Base-by-base conservation (phyloP, 1,140 invertebrate species). In the Cydia splendana region DNA sequence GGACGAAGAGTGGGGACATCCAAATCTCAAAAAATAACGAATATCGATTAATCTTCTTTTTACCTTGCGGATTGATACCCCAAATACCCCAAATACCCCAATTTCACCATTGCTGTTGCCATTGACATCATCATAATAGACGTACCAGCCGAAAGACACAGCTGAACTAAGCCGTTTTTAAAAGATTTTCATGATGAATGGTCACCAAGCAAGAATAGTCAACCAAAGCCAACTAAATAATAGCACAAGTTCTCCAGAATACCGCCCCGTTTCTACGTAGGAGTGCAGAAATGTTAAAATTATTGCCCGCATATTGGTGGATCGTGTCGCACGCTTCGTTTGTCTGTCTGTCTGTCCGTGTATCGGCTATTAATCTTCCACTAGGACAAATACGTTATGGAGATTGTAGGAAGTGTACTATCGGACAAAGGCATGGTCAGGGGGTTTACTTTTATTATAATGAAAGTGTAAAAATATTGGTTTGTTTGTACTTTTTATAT, bases 201-300 rank as follows among this genome's bases (percentile, higher is more conserved):
- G 30, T 34, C 30, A 6, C 30, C 24, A 24, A 24, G 24, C 24
- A 24, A 24, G 24, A 24, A 24, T 24, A 24, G 2, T 7, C n/a
- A 53, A 12, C 15, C 4, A 7, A 53, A 18, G 15, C 2, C 51
- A 53, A n/a, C 12, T 53, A 6, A n/a, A 62, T 2, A 24, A 20
- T 34, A 34, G 65, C 28, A 2, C 12, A 1, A 24, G 24, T 24
- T 24, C 30, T 71, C 65, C 67, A 71, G 67, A 71, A 71, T 71
- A 71, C 30, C 15, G 28, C 51, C 5, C 9, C 73, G 76, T 79
- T 76, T 75, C 73, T 81, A 87, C 87, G 90, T 92, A 91, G 90
- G 90, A 89, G 89, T 91, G 80, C 84, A 87, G 84, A 85, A 85
- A 86, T 83, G 84, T 83, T 90, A 85, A 87, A 91, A 85, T 90